Conservation (phyloP, 2,797 vertebrate species). For the Yasuhikotakia modesta region DNA sequence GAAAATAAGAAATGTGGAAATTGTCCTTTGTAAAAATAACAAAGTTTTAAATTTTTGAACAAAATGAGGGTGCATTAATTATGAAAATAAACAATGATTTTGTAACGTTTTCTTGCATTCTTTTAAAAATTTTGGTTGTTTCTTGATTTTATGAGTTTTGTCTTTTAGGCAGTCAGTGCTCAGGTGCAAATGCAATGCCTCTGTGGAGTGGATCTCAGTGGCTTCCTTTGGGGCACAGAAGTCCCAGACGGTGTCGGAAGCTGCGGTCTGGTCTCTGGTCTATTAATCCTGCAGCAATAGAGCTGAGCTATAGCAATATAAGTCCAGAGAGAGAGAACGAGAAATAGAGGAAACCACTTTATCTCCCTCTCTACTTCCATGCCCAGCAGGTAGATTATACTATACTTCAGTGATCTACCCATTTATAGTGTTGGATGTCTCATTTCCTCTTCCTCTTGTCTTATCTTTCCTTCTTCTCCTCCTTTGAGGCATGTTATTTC, state of each 20-base stretch:
- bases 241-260: conserved; percentile 9
- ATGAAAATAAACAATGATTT: background rate
- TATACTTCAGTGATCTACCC: conserved; percentile 40
- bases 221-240: conserved; percentile 3
- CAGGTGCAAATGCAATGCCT: conserved; percentile 1
- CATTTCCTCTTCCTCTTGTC: conserved; percentile 21
- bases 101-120: background rate
- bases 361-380: conserved; percentile 38
- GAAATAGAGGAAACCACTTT: background rate
- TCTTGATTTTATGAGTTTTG: background rate
- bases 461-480: conserved; percentile 1
- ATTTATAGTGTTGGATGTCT: conserved; percentile 34
- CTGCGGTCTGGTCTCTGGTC: background rate
- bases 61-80: background rate
- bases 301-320: conserved; percentile 36
- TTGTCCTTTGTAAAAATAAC: too few species aligned
- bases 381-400: conserved; percentile 38
- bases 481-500: conserved; percentile 7
- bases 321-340: conserved; percentile 15
- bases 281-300: conserved; percentile 36
- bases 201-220: background rate
- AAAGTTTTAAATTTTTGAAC: too few species aligned
- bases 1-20: too few species aligned
- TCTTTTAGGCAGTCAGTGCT: background rate
- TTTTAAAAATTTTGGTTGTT: background rate